phyloP scores from a whole-genome alignment of 2,113 vertebrate genomes.

The Chaetops frenatus region DNA sequence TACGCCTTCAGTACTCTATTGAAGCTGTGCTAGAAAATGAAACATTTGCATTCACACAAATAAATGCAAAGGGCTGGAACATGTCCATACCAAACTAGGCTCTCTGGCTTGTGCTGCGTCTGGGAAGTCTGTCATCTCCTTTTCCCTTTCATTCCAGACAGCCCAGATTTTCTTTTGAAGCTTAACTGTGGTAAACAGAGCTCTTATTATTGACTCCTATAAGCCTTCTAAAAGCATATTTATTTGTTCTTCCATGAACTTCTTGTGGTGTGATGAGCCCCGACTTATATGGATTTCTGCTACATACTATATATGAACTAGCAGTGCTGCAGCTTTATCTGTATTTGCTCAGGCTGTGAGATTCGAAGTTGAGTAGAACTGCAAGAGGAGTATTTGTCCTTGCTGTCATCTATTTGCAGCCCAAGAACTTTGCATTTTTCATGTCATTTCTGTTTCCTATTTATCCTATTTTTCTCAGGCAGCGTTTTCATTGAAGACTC shows the following conservation, averaged over 20 bases:
- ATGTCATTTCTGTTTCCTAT: neutral
- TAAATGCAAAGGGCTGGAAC: neutral
- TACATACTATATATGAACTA: accelerated
- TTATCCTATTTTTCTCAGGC: neutral
- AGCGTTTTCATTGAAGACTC: neutral
- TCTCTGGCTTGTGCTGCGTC: accelerated
- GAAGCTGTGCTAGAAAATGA: neutral
- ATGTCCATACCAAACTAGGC: neutral
- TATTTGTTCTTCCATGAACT: neutral
- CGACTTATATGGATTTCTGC: neutral
- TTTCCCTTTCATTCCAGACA: neutral
- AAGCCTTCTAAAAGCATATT: neutral
- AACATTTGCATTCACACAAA: neutral
- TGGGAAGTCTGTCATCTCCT: neutral
- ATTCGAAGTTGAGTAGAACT: neutral
- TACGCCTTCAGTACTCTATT: neutral
- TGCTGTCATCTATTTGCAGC: neutral
- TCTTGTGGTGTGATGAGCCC: neutral
- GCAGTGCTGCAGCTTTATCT: neutral
- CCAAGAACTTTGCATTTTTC: neutral
- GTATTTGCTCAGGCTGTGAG: neutral
- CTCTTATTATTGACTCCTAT: neutral
- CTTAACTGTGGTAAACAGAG: neutral
- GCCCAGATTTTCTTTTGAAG: neutral
- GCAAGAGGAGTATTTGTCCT: neutral